Evolutionary conservation across 2,888 invertebrate genomes (phyloP), one percentile per base, ranked within the genome.

Genomic region (Pandemis corylana): DNA sequence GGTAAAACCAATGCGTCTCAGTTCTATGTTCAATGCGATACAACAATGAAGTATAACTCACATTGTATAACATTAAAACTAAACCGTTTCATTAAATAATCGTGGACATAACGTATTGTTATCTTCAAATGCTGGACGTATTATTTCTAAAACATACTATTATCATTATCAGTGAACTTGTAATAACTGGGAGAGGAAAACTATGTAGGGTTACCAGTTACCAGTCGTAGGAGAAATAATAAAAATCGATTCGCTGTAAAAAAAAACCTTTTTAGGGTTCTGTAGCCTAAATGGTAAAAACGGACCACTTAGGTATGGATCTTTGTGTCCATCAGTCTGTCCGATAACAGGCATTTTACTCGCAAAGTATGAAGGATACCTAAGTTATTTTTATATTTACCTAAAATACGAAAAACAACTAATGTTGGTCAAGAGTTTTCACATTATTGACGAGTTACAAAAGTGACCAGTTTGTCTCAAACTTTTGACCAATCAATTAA

Each of bases 121-220:
- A 75, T 75, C 75, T 67, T 63, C 67, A 56, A 75, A 75, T 56
- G 75, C 70, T 70, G 67, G 56, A 62, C 46, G 56, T 75, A 67
- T 75, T 71, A 75, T 75, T 75, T 71, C 36, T 75, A 75, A 75
- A 75, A 71, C 70, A 63, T 75, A 71, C 66, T 44, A 75, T 71
- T 75, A 75, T 75, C 70, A 75, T 71, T 75, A 70, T 75, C 70
- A 62, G 74, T 61, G 64, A 64, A 44, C 68, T 68, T 15, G 20
- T 59, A 46, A 49, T 72, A 68, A 49, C 41, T 49, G 49, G 51
- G 65, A 65, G 68, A 65, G 28, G 59, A 59, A 28, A 59, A 28
- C 59, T 15, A 20, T 59, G 4, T 28, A 59, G 59, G 59, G 59
- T 28, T 59, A 28, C 28, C 59, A 12, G 59, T 28, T 59, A 28